Evolutionary conservation across 1,140 invertebrate genomes (phyloP).

Genomic region (Meloidogyne hapla): DNA sequence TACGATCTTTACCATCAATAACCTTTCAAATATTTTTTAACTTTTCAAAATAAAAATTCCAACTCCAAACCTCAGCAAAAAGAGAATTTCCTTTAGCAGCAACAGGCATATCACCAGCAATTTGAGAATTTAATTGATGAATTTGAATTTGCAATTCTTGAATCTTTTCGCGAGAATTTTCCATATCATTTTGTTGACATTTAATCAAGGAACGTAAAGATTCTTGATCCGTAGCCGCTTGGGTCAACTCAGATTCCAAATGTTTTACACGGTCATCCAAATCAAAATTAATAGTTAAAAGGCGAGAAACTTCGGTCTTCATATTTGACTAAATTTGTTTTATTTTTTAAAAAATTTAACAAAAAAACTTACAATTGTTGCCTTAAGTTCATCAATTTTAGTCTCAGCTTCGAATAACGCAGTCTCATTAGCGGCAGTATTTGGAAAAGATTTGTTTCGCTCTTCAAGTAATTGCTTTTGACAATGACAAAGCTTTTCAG

Average conservation of each 20-base stretch:
- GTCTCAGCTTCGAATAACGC: slow-evolving; percentile 7
- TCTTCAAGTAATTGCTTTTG: slow-evolving; percentile 14
- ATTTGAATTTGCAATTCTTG: slow-evolving; percentile 2
- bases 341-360: background rate
- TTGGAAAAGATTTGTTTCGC: background rate
- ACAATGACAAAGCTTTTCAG: background rate
- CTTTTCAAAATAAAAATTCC: background rate
- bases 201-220: background rate
- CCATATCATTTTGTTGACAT: background rate
- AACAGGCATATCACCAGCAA: slow-evolving; percentile 4
- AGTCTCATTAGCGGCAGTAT: slow-evolving; percentile 7
- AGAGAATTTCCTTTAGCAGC: slow-evolving; percentile 30
- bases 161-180: background rate
- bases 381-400: slow-evolving; percentile 10
- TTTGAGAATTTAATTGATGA: background rate
- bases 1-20: slow-evolving; percentile 28
- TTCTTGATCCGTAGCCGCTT: background rate
- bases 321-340: background rate
- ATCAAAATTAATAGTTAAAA: slow-evolving; percentile 2
- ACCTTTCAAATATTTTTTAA: slow-evolving; percentile 16
- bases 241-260: background rate
- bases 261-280: background rate
- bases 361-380: background rate
- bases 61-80: slow-evolving; percentile 29
- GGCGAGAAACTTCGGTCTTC: background rate